Conservation (phyloP, 2,113 vertebrate species). For the Salvelinus namaycush region DNA sequence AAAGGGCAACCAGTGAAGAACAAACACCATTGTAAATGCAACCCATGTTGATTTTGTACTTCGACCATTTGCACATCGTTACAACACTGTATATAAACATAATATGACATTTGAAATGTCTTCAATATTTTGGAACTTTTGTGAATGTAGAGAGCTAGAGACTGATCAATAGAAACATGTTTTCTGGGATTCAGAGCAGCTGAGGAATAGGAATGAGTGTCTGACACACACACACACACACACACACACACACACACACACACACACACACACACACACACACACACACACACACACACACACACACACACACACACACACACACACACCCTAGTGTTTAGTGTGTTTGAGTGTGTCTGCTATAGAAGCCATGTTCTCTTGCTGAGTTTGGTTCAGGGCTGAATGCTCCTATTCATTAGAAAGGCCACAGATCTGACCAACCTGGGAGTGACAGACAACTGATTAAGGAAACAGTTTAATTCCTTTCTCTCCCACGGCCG, state of each 20-base stretch:
- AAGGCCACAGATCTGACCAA: conserved; percentile 66
- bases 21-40: no score
- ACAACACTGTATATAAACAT: no score
- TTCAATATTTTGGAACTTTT: no score
- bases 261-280: conserved; percentile 11
- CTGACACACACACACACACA: conserved; percentile 29
- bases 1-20: no score
- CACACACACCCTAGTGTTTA: no score
- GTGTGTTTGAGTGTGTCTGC: no score
- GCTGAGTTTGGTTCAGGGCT: conserved; percentile 49
- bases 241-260: conserved; percentile 19
- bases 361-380: no score
- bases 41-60: no score
- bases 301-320: no score
- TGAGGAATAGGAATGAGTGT: conserved; percentile 61
- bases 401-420: conserved; percentile 74
- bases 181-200: conserved; percentile 50
- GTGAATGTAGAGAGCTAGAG: conserved; percentile 40
- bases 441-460: conserved; percentile 56
- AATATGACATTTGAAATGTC: no score
- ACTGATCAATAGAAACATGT: conserved; percentile 69
- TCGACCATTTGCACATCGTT: no score
- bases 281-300: background rate
- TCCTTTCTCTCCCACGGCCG: conserved; percentile 70
- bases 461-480: conserved; percentile 79